Base-by-base conservation (phyloP, 2,113 vertebrate species). In the Typhlomys cinereus region DNA sequence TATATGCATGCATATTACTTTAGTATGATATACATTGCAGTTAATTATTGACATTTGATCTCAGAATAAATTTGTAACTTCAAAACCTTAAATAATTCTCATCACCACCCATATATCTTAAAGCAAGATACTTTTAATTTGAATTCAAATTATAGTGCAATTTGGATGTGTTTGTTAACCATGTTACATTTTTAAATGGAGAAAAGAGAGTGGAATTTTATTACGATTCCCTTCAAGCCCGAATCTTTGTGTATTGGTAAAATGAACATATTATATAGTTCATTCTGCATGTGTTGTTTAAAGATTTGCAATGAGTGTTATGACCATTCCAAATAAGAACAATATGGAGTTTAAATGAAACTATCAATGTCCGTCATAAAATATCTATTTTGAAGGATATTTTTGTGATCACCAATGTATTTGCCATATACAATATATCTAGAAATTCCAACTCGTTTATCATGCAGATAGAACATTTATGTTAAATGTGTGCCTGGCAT, bases 21-120 rank as follows among this genome's bases (percentile, higher is more conserved):
- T 91, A 41, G 66, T 83, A 44, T 5, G 20, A 66, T 29, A 66
- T 39, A 59, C 57, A 62, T 46, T 79, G 86, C 39, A 86, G 46
- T 87, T 46, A 71, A 48, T 75, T 74, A 27, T 62, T 80, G 34
- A 71, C 13, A 80, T 39, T 75, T 64, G 66, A 84, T 75, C 7
- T 89, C 61, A 73, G 57, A 82, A 70, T 91, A 67, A 94, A 86
- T 71, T 27, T n/a, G 6, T 1, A 91, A 59, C 46, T 89, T 90
- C 31, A 57, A 69, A 85, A 88, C 21, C 25, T 61, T 31, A 14
- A 64, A 59, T 34, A 57, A 62, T 64, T 85, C 39, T 88, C 39
- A 76, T 34, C 57, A 21, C 9, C 27, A 31, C 36, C 17, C 20
- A 64, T 66, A 52, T 6, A 74, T 6, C 2, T 73, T 34, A 67